Conservation (phyloP, 2,797 vertebrate species). For the Cynopterus sphinx region DNA sequence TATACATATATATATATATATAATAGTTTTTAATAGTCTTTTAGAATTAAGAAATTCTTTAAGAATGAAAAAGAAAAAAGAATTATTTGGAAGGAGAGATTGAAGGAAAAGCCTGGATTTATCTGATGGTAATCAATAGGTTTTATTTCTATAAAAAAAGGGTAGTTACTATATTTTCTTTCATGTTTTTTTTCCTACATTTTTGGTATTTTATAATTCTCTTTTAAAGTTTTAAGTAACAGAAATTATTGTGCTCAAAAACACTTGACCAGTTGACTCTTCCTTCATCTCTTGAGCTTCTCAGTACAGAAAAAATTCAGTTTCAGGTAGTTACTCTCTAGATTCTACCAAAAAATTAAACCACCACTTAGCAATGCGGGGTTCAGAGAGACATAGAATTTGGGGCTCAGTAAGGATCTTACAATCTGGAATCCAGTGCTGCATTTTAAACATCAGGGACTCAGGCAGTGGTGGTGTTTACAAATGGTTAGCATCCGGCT, state of each 20-base stretch:
- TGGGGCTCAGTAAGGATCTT: background rate
- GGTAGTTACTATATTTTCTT: background rate
- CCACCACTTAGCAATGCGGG: too few relatives aligned
- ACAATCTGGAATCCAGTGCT: background rate
- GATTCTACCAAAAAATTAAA: background rate
- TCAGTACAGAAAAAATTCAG: background rate
- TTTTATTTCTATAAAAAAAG: background rate
- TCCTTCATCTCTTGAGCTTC: background rate
- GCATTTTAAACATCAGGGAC: background rate
- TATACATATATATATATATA: background rate
- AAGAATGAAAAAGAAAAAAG: background rate
- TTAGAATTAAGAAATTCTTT: constrained; percentile 3
- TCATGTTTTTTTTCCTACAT: background rate
- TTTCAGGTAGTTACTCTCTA: background rate
- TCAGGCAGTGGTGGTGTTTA: background rate
- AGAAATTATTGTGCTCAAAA: background rate
- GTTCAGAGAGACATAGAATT: background rate
- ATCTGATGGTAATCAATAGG: background rate
- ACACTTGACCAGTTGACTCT: background rate
- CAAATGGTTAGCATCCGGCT: background rate
- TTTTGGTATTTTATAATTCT: background rate
- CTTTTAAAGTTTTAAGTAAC: background rate
- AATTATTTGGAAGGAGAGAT: background rate
- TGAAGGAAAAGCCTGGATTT: background rate
- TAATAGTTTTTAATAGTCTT: background rate